phyloP scores from a whole-genome alignment of 2,113 vertebrate species.

The Bos taurus region DNA sequence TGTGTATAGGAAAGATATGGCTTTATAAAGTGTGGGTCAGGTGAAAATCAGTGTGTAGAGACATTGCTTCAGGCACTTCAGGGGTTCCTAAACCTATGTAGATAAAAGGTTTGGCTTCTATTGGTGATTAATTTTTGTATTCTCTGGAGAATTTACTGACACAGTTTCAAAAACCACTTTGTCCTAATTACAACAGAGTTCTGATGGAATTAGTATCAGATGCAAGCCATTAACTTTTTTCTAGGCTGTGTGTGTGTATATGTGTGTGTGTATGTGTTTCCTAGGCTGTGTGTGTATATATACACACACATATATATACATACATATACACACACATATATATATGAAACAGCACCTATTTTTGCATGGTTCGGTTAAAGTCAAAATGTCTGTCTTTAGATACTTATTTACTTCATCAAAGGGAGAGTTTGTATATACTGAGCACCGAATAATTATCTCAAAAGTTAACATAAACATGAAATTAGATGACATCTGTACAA shows the following conservation, averaged over 20 bases:
- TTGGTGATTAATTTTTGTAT: neutral
- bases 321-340: neutral
- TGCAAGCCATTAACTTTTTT: neutral
- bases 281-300: neutral
- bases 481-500: neutral
- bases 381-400: neutral
- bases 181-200: neutral
- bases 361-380: neutral
- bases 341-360: neutral
- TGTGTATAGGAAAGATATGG: neutral
- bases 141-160: neutral
- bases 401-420: neutral
- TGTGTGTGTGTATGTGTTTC: neutral
- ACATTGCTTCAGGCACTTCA: neutral
- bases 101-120: neutral
- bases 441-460: neutral
- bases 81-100: no score
- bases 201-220: neutral
- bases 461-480: neutral
- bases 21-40: neutral
- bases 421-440: neutral
- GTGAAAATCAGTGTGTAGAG: neutral
- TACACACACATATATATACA: neutral
- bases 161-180: neutral
- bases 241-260: neutral